phyloP scores from a whole-genome alignment of 1,140 invertebrate genomes.

The Drosophila orosa region DNA sequence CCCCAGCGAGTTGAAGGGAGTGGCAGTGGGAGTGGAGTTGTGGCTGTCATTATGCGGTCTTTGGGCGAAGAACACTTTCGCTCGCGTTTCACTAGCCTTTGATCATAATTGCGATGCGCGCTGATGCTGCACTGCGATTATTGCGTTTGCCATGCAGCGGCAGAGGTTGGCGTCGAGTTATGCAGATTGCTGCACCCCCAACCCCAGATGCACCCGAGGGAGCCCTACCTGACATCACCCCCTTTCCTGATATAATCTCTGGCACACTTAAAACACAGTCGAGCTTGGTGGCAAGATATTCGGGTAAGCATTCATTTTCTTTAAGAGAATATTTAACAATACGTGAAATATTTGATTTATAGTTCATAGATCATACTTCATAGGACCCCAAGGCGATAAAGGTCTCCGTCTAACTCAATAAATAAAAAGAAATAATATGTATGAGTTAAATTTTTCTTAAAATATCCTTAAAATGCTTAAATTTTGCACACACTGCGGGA shows the following conservation, averaged over 20 bases:
- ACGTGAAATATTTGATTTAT: too few species aligned
- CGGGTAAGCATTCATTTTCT: background rate
- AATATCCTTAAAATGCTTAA: background rate
- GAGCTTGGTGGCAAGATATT: background rate
- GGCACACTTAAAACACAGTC: background rate
- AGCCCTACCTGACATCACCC: constrained; percentile 5
- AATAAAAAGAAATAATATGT: too few species aligned
- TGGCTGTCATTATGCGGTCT: constrained; percentile 52
- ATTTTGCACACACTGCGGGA: background rate
- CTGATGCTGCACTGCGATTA: constrained; percentile 39
- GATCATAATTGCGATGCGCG: constrained; percentile 45
- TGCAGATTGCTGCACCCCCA: constrained; percentile 16
- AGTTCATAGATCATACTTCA: too few species aligned
- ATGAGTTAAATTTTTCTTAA: background rate
- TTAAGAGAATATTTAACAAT: background rate
- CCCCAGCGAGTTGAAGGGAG: constrained; percentile 31
- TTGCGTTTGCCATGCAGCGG: constrained; percentile 26
- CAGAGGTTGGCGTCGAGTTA: background rate
- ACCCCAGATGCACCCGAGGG: background rate
- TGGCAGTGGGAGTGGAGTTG: background rate
- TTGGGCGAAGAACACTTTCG: constrained; percentile 49
- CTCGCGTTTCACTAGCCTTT: constrained; percentile 30
- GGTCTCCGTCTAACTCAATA: too few species aligned
- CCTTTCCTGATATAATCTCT: background rate
- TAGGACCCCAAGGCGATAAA: too few species aligned